phyloP scores from a whole-genome alignment of 1,140 invertebrate species.

The Anastrepha obliqua region DNA sequence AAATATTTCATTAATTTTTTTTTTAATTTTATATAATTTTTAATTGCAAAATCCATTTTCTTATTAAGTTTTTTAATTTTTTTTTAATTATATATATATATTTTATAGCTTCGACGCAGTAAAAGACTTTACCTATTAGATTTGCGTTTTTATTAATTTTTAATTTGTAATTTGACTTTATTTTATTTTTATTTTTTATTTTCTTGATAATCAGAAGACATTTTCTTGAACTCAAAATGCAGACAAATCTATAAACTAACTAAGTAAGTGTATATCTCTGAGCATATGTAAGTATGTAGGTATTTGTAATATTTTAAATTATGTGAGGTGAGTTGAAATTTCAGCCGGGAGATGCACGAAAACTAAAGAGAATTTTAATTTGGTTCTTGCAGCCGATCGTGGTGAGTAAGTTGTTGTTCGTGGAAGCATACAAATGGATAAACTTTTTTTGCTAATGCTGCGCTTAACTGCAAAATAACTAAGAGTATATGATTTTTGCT shows the following conservation, averaged over 20 bases:
- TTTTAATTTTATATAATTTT: too few species aligned
- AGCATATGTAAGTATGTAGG: not conserved
- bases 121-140: not conserved
- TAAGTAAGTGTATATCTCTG: not conserved
- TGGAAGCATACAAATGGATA: not conserved
- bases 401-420: not conserved
- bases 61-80: not conserved
- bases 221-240: not conserved
- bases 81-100: not conserved
- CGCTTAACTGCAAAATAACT: not conserved
- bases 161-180: not conserved
- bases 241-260: slow-evolving; percentile 1
- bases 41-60: not conserved
- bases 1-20: too few species aligned
- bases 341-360: not conserved
- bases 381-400: not conserved
- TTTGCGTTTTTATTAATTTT: not conserved
- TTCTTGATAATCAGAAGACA: not conserved
- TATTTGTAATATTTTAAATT: not conserved
- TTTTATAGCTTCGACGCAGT: not conserved
- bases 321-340: not conserved
- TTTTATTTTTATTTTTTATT: too few species aligned
- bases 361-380: not conserved
- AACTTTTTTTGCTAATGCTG: not conserved
- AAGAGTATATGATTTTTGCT: not conserved